These are phyloP conservation scores for Oostethus manadensis DNA, from an alignment of 2,113 vertebrate genomes.

Conservation along the genomic window DNA sequence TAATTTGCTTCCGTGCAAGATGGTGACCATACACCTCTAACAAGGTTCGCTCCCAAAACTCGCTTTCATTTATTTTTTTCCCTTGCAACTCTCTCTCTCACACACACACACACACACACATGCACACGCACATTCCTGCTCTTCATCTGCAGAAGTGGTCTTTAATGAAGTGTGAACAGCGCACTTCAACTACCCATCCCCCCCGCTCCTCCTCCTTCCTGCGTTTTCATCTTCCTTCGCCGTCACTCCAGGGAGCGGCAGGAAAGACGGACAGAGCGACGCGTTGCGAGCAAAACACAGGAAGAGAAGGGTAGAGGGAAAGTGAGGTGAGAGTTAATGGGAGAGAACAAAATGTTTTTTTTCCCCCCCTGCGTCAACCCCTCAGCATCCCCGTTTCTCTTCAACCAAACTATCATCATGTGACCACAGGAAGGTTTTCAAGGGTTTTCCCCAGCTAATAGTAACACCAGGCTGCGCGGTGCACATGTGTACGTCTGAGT, in stretches of 20 bases:
- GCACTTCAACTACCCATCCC: slow-evolving; percentile 37
- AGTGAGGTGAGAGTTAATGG: slow-evolving; percentile 49
- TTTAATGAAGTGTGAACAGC: slow-evolving; percentile 68
- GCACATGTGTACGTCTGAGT: slow-evolving; percentile 6
- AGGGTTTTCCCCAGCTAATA: slow-evolving; percentile 28
- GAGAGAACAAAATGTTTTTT: slow-evolving; percentile 43
- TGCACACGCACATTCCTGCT: slow-evolving; percentile 18
- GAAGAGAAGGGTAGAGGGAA: slow-evolving; percentile 13
- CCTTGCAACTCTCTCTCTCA: slow-evolving; percentile 9
- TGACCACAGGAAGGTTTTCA: slow-evolving; percentile 48
- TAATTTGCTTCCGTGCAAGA: background rate
- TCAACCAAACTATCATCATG: slow-evolving; percentile 11
- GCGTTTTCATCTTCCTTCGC: slow-evolving; percentile 37
- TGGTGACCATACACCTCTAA: slow-evolving; percentile 20
- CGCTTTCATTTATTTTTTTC: slow-evolving; percentile 43
- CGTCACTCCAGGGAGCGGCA: slow-evolving; percentile 21
- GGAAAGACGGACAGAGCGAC: slow-evolving; percentile 25
- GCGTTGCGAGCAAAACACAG: slow-evolving; percentile 4
- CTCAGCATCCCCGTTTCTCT: no score
- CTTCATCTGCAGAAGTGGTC: slow-evolving; percentile 63
- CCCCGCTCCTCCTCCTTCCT: slow-evolving; percentile 19
- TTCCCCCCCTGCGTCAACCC: slow-evolving; percentile 15
- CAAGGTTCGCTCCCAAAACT: slow-evolving; percentile 24
- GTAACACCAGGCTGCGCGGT: slow-evolving; percentile 5
- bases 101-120: background rate